Evolutionary conservation across 2,113 vertebrate genomes (phyloP).

Genomic region (Muscicapa adusta): DNA sequence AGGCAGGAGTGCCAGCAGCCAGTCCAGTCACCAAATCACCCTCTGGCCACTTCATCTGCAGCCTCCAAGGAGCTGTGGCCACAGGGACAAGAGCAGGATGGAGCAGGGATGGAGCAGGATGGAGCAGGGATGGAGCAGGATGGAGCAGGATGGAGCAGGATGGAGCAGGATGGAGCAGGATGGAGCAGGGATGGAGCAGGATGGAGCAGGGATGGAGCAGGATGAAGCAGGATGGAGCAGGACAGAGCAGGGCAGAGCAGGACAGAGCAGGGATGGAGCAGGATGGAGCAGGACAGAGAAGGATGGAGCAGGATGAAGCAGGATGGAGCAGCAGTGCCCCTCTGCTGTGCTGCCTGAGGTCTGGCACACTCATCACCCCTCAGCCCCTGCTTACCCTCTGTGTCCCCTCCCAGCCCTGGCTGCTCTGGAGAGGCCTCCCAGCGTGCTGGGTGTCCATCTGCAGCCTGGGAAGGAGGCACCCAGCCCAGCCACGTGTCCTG

Average conservation of each 20-base stretch:
- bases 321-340: background rate
- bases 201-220: too few relatives aligned
- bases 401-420: accelerated
- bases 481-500: background rate
- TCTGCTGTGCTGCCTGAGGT: conserved; percentile 23
- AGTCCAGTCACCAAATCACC: accelerated
- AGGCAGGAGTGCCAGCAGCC: background rate
- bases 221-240: background rate
- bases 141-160: too few relatives aligned
- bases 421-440: conserved; percentile 45
- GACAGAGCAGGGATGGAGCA: too few relatives aligned
- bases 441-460: background rate
- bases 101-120: too few relatives aligned
- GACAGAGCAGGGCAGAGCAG: too few relatives aligned
- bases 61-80: background rate
- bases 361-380: background rate
- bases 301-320: background rate
- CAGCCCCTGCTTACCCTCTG: background rate
- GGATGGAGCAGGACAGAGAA: too few relatives aligned
- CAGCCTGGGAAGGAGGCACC: background rate
- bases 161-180: too few relatives aligned
- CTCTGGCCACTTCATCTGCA: background rate
- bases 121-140: too few relatives aligned
- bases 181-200: too few relatives aligned
- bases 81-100: background rate